Evolutionary conservation across 2,888 invertebrate genomes (phyloP).

Genomic region (Sesia apiformis): DNA sequence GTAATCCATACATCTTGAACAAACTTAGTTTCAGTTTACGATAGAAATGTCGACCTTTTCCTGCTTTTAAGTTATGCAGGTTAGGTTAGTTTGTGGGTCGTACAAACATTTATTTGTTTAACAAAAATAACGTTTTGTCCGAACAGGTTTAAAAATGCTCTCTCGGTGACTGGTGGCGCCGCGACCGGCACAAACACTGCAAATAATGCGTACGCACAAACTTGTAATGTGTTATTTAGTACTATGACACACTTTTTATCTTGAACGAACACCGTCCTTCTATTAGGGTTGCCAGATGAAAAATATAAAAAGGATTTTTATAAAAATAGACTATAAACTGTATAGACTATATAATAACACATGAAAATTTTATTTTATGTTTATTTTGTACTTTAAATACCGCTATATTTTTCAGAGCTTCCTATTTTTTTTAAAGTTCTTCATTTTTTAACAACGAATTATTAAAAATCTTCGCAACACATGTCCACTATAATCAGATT

Average conservation of each 20-base stretch:
- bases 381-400: too few relatives aligned
- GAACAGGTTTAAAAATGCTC: conserved; percentile 50
- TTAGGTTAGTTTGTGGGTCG: conserved; percentile 46
- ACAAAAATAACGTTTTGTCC: conserved; percentile 48
- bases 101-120: conserved; percentile 43
- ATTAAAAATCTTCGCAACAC: too few relatives aligned
- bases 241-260: conserved; percentile 59
- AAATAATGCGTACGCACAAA: conserved; percentile 25
- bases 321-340: too few relatives aligned
- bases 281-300: too few relatives aligned
- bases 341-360: too few relatives aligned
- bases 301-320: too few relatives aligned
- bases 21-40: not conserved
- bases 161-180: conserved; percentile 35
- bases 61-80: conserved; percentile 40
- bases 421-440: too few relatives aligned
- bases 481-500: too few relatives aligned
- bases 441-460: too few relatives aligned
- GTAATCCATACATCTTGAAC: not conserved
- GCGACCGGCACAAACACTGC: conserved; percentile 39
- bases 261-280: conserved; percentile 5
- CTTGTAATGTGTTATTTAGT: conserved; percentile 41
- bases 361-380: too few relatives aligned
- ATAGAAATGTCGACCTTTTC: conserved; percentile 26
- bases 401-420: too few relatives aligned